Conservation (phyloP, 1,140 invertebrate species). For the Drosophila ironensis region DNA sequence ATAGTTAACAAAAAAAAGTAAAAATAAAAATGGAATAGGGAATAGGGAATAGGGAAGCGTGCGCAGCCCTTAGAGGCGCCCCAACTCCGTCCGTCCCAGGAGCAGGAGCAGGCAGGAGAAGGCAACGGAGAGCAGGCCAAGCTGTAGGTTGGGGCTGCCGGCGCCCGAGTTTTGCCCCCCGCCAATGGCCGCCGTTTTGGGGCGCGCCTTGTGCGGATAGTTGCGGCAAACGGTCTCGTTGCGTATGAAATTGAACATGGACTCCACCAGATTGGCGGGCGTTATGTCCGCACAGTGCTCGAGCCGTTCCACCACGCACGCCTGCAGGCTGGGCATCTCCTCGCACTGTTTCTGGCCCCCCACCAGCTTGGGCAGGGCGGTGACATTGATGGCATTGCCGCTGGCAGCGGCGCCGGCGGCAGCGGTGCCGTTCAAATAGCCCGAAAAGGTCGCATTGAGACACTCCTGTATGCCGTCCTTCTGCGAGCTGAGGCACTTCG, state of each 20-base stretch:
- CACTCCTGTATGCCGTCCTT: constrained; percentile 86
- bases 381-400: constrained; percentile 65
- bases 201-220: constrained; percentile 43
- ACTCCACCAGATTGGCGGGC: constrained; percentile 90
- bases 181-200: constrained; percentile 9
- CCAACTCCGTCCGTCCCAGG: no score
- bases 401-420: no score
- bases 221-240: constrained; percentile 76
- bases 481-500: constrained; percentile 87
- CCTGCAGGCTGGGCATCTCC: constrained; percentile 84
- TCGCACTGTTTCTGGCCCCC: constrained; percentile 69
- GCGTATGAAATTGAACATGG: constrained; percentile 87
- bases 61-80: no score
- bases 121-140: no score
- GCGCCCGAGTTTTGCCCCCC: no score
- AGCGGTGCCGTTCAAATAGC: constrained; percentile 79
- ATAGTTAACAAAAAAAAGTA: no score
- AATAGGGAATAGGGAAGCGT: no score
- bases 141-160: no score
- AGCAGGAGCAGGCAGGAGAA: no score
- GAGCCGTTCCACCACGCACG: constrained; percentile 86
- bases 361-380: constrained; percentile 65
- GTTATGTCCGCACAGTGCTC: constrained; percentile 88
- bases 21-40: no score
- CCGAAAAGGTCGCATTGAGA: constrained; percentile 84